Percentiles rank a stretch among this genome's conserved stretches.
phyloP scores from a whole-genome alignment of 35 echinoderm and acorn worm species.

The Holothuria glaberrima region DNA sequence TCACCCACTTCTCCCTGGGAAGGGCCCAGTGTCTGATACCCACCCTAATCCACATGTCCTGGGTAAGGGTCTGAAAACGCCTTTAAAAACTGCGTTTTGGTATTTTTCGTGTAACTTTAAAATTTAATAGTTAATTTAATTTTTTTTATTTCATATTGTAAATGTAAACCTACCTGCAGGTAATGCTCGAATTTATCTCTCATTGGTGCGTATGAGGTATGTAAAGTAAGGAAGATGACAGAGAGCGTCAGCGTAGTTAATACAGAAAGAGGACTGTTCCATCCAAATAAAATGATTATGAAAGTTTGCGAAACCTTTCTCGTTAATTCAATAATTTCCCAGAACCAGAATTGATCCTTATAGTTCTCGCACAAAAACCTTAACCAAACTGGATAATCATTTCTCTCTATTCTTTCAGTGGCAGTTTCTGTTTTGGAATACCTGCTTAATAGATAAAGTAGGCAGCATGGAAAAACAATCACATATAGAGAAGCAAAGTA shows the following conservation, averaged over 20 bases:
- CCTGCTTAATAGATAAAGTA: background rate
- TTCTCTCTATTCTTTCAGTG: no score
- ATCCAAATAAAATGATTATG: conserved; percentile 42
- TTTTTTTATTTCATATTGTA: no score
- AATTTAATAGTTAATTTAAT: no score
- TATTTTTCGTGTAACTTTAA: no score
- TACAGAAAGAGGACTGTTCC: conserved; percentile 9
- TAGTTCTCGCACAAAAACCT: conserved; percentile 60
- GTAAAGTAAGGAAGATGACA: conserved; percentile 34
- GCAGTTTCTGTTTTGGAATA: background rate
- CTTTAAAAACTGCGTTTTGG: no score
- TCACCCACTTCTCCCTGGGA: no score
- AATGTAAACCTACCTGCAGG: conserved; percentile 8
- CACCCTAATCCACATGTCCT: no score
- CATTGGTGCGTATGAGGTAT: conserved; percentile 47
- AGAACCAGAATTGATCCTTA: conserved; percentile 55
- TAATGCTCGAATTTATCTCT: conserved; percentile 24
- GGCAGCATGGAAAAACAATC: conserved; percentile 27
- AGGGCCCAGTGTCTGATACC: no score
- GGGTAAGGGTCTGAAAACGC: no score
- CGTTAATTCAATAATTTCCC: conserved; percentile 58
- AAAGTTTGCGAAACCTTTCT: conserved; percentile 48
- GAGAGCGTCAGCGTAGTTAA: conserved; percentile 14
- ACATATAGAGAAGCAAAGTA: conserved; percentile 30
- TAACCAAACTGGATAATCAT: background rate